These are phyloP conservation scores for Tridacna gigas DNA, from an alignment of 2,888 invertebrate species.

Conservation along the genomic window DNA sequence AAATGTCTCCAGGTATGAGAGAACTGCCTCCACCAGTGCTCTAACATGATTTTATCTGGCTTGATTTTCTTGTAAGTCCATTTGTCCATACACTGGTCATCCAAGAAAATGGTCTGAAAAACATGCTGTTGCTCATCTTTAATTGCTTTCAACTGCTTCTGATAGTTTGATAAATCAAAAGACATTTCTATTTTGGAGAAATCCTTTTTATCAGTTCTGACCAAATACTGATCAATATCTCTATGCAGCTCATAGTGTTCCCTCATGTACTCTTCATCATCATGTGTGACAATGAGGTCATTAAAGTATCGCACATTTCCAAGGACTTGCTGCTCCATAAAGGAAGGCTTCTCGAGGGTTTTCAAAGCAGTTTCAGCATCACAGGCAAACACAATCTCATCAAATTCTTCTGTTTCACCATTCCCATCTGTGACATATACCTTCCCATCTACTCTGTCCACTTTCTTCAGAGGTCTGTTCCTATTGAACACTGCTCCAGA, in stretches of 20 bases:
- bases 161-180: constrained; percentile 78
- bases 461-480: constrained; percentile 62
- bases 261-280: constrained; percentile 77
- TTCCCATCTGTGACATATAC: constrained; percentile 69
- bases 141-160: constrained; percentile 72
- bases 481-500: constrained; percentile 62
- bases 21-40: constrained; percentile 78
- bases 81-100: constrained; percentile 66
- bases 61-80: constrained; percentile 74
- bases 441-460: constrained; percentile 56
- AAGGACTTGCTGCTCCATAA: constrained; percentile 71
- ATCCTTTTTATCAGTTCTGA: constrained; percentile 71
- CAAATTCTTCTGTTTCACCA: constrained; percentile 67
- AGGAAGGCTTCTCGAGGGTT: constrained; percentile 70
- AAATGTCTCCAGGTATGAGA: constrained; percentile 79
- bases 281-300: constrained; percentile 77
- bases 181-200: constrained; percentile 78
- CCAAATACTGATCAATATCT: constrained; percentile 75
- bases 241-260: constrained; percentile 75
- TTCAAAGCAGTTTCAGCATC: constrained; percentile 76
- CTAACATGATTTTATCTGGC: constrained; percentile 69
- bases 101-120: constrained; percentile 77
- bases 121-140: constrained; percentile 66
- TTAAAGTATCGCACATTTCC: constrained; percentile 77
- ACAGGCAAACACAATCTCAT: constrained; percentile 77